Base-by-base conservation (phyloP, 2,113 vertebrate genomes). In the Synodontis membranacea region DNA sequence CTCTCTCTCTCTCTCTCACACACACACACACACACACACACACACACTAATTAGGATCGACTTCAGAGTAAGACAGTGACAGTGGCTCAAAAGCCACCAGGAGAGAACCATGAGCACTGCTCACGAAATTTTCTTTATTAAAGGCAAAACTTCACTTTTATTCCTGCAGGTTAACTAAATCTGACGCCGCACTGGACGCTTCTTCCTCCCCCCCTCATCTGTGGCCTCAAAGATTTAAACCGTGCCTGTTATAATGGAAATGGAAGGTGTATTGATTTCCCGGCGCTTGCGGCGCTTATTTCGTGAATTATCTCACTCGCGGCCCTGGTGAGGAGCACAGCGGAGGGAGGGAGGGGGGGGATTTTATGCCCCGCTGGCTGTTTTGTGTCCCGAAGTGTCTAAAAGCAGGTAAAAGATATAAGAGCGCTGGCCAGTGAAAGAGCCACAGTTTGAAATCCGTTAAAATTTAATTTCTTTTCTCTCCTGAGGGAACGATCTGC, bases 41-140 rank as follows among this genome's bases (percentile, higher is more conserved):
- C 83, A 86, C 88, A 85, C 64, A 84, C 87, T 92, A 92, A 91
- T 90, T 92, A 86, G 87, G 87, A 88, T 88, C 76, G n/a, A 84
- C 50, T 87, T 86, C 85, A 82, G 84, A 68, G 85, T 86, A 62
- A 81, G 64, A 87, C 87, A 78, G 56, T 5, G 15, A 80, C 31
- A 12, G 48, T 37, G 66, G 23, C 50, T 80, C 60, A 48, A 74
- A 10, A 58, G 42, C 21, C 58, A 42, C 8, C 42, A 83, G 81
- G 62, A 86, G 74, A 52, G 25, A 54, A 34, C 17, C n/a, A 1
- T 58, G 19, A 2, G 52, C 34, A 39, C 17, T 1, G 34, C 79
- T 81, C 79, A 17, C 21, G 39, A 42, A 56, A 54, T 37, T 37
- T 80, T 25, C n/a, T 12, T 60, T 39, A 14, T 37, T 56, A 37